Evolutionary conservation across 2,113 vertebrate species (phyloP).

Genomic region (Cettia cetti): DNA sequence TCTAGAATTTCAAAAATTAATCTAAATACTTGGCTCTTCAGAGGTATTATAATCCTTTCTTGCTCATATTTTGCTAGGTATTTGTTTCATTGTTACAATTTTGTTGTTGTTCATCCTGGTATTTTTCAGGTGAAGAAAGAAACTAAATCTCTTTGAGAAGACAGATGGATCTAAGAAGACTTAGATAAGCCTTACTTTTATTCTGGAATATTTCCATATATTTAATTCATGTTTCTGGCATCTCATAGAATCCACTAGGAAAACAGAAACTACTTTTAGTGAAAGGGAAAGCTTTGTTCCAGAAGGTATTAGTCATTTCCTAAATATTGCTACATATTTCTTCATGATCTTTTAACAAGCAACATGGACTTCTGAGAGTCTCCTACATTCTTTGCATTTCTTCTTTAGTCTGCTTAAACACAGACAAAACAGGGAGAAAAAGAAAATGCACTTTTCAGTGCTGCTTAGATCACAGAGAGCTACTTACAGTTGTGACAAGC

Average conservation of each 20-base stretch:
- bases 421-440: not conserved
- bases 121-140: slow-evolving; percentile 47
- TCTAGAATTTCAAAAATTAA: slow-evolving; percentile 58
- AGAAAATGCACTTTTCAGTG: not conserved
- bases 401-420: not conserved
- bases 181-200: slow-evolving; percentile 14
- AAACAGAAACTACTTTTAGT: not conserved
- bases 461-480: not conserved
- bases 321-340: not conserved
- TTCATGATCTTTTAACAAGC: not conserved
- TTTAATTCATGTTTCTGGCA: not conserved
- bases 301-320: not conserved
- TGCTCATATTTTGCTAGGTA: slow-evolving; percentile 10
- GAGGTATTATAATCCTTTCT: slow-evolving; percentile 27
- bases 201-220: slow-evolving; percentile 17
- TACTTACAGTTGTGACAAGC: not conserved
- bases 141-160: slow-evolving; percentile 30
- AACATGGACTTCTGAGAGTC: not conserved
- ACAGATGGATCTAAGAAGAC: slow-evolving; percentile 4
- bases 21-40: slow-evolving; percentile 19
- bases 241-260: not conserved
- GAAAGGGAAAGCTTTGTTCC: not conserved
- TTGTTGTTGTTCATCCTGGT: slow-evolving; percentile 15
- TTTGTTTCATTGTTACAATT: not conserved
- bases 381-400: not conserved